Percentiles rank a stretch among this genome's conserved stretches.
These are phyloP conservation scores for Orestias chungarensis DNA, from an alignment of 2,797 vertebrate species.

Conservation along the genomic window DNA sequence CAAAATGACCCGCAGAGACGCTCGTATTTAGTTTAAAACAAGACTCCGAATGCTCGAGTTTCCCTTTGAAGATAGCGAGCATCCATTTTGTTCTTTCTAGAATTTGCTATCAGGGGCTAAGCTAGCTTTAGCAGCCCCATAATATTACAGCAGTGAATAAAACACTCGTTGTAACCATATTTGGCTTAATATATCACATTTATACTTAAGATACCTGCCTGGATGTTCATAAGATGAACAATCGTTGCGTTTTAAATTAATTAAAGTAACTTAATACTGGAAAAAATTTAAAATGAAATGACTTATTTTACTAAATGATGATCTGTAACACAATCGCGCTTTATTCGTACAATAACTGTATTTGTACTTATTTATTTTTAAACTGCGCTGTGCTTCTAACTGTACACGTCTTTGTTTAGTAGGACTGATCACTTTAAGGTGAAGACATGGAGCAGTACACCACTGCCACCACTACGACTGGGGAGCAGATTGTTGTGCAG, in stretches of 20 bases:
- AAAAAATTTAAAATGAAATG: background rate
- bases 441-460: slow-evolving; percentile 93
- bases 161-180: too few species aligned
- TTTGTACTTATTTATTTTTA: background rate
- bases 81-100: slow-evolving; percentile 1
- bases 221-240: too few species aligned
- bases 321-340: background rate
- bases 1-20: background rate
- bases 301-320: background rate
- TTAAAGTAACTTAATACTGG: background rate
- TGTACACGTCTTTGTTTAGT: slow-evolving; percentile 23
- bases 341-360: background rate
- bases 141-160: background rate
- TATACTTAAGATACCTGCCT: background rate
- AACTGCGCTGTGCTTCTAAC: background rate
- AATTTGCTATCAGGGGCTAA: slow-evolving; percentile 12
- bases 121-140: slow-evolving; percentile 18
- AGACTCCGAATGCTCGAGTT: fast-evolving
- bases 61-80: background rate
- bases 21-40: background rate
- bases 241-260: background rate
- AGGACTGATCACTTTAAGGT: slow-evolving; percentile 33
- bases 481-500: slow-evolving; percentile 97
- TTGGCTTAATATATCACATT: fast-evolving
- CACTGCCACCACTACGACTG: slow-evolving; percentile 85